A percentile compares a stretch with the other conserved stretches of the same genome.
Evolutionary conservation across 2,797 vertebrate species (phyloP).

Genomic region (Helicolenus hilgendorfi): DNA sequence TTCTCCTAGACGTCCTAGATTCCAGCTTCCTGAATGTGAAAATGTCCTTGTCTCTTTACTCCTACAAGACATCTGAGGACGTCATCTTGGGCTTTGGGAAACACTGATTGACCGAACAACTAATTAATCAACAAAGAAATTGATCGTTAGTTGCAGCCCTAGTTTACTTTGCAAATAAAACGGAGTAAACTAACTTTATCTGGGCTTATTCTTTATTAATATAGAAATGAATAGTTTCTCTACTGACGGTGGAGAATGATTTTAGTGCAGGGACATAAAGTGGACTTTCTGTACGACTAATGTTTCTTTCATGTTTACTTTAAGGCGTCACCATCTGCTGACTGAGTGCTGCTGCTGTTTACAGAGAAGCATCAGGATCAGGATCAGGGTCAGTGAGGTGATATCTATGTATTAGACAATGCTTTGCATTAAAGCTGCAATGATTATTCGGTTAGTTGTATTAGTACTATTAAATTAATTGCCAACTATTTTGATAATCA

Average conservation of each 20-base stretch:
- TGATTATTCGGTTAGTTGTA: too few relatives aligned
- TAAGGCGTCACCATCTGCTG: constrained; percentile 25
- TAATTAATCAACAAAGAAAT: too few relatives aligned
- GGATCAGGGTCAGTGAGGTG: not conserved
- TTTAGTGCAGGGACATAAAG: not conserved
- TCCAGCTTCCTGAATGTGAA: too few relatives aligned
- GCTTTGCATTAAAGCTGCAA: not conserved
- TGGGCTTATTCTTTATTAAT: not conserved
- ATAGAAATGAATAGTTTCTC: not conserved
- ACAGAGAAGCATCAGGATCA: constrained; percentile 14
- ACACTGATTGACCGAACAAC: too few relatives aligned
- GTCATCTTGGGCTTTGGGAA: too few relatives aligned
- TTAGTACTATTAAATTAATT: too few relatives aligned
- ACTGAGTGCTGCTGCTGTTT: constrained; percentile 16
- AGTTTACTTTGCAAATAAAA: not conserved
- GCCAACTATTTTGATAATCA: too few relatives aligned
- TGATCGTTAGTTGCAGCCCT: too few relatives aligned
- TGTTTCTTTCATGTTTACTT: constrained; percentile 36
- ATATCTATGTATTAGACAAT: not conserved
- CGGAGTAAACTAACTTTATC: not conserved
- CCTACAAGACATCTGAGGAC: too few relatives aligned
- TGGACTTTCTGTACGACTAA: constrained; percentile 6
- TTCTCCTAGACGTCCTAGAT: fast-evolving
- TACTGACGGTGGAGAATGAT: not conserved
- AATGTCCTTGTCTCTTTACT: fast-evolving